Evolutionary conservation across 2,797 vertebrate genomes (phyloP), one percentile per base, ranked within the genome.

Genomic region (Anniella stebbinsi): DNA sequence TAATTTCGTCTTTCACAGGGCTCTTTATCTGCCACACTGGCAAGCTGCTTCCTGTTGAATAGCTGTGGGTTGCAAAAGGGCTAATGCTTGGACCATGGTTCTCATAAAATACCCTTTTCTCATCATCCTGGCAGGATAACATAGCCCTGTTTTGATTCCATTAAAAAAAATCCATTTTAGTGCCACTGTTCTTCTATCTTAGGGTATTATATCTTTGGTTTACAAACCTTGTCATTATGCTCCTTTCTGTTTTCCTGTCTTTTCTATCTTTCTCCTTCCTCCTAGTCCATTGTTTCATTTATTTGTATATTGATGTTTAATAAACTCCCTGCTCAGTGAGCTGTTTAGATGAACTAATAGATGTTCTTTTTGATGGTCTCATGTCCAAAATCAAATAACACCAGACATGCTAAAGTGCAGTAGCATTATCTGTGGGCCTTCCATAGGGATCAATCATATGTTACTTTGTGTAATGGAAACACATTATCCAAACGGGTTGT

Each of bases 221-320:
- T 94, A 90, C 84, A 88, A 94, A 93, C 80, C 48, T 77, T 51
- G 67, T 4, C 38, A 81, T 87, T 93, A 69, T 93, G 67, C 87
- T 80, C 51, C 88, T 41, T 84, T 76, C 28, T 84, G 30, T 81
- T 5, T 30, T 86, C 63, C 10, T 87, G 33, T 41, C 33, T 72
- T 75, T 2, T 1, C 86, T 85, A 83, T 84, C 38, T 70, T 2
- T 1, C 66, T 81, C 93, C 85, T 54, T 12, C n/a, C 72, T 78
- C 30, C 38, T 72, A 80, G 33, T 87, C 88, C 23, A 48, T 36
- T 57, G 48, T 85, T 66, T 91, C 45, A 0, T 92, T 87, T 90
- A 15, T 90, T 76, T 87, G 38, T 90, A 54, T 82, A 69, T 23
- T 57, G 13, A 77, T 91, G 45, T 78, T 4, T 0, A 84, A 5